These are phyloP conservation scores for Anoplolepis gracilipes DNA, from an alignment of 1,140 invertebrate species.

Conservation along the genomic window DNA sequence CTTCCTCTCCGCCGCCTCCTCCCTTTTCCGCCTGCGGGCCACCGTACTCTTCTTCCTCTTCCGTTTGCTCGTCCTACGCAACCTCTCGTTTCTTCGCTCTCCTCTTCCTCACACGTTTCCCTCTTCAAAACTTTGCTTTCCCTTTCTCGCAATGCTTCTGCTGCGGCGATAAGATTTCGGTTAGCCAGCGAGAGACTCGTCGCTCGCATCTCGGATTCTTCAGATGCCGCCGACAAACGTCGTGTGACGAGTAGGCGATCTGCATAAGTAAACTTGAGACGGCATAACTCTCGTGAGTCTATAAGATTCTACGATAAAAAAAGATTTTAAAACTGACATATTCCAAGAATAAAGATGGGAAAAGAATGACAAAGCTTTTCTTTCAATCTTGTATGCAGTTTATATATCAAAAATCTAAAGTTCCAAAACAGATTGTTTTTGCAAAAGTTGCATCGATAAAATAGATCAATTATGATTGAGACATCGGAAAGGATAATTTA, in stretches of 20 bases:
- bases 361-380: neutral
- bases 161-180: conserved; percentile 9
- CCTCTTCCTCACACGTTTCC: conserved; percentile 1
- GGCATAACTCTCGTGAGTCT: neutral
- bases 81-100: neutral
- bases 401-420: neutral
- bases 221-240: conserved; percentile 1
- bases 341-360: neutral
- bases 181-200: neutral
- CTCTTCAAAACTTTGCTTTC: conserved; percentile 17
- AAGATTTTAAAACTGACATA: neutral
- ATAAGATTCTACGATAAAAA: neutral
- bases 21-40: neutral
- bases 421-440: neutral
- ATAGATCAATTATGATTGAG: too few species aligned
- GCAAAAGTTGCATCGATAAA: neutral
- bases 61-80: neutral
- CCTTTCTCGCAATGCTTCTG: neutral
- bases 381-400: neutral
- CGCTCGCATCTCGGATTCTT: conserved; percentile 33
- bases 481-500: neutral
- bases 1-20: conserved; percentile 6
- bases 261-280: conserved; percentile 43
- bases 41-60: conserved; percentile 32
- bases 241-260: conserved; percentile 10